Evolutionary conservation across 2,113 vertebrate genomes (phyloP), one percentile per base, ranked within the genome.

Genomic region (Siphamia tubifer): DNA sequence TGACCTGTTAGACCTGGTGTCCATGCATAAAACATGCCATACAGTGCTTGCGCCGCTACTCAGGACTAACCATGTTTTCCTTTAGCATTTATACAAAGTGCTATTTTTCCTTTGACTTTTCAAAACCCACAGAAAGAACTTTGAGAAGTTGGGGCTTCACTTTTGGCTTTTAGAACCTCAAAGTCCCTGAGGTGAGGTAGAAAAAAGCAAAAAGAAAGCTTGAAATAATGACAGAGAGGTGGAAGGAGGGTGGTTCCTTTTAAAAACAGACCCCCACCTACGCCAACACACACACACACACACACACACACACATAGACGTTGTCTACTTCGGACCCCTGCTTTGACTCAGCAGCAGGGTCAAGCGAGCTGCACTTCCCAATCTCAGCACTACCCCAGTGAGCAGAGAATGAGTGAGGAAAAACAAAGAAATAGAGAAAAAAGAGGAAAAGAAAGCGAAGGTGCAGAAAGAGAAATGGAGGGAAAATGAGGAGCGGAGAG

Each of bases 21-120:
- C 71, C 68, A 88, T 89, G 83, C 84, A 90, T 88, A 87, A 90
- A 88, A 88, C 84, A 88, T 89, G 83, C 44, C 77, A 66, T 77
- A 64, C 47, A 19, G 62, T 38, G 61, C 61, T 62, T 7, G 30
- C 20, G 5, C 68, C 36, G 53, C 60, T 75, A 58, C 67, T 70
- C 67, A 24, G 72, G 62, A 63, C 74, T 81, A 74, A 69, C 69
- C 68, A 55, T 44, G 24, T 63, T 84, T 78, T 77, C 60, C 55
- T 85, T 85, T 73, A 81, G 70, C 81, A 77, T 89, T 85, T 84
- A 81, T 82, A 87, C 81, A 87, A 85, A 85, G 75, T 69, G 36
- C 31, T 38, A 51, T 73, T 43, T 73, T 43, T 58, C 65, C 68
- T 81, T 82, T 78, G 21, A 86, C 76, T 86, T 85, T 83, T 75